These are phyloP conservation scores for Sphaerophoria taeniata DNA, from an alignment of 2,888 invertebrate genomes.

Conservation along the genomic window DNA sequence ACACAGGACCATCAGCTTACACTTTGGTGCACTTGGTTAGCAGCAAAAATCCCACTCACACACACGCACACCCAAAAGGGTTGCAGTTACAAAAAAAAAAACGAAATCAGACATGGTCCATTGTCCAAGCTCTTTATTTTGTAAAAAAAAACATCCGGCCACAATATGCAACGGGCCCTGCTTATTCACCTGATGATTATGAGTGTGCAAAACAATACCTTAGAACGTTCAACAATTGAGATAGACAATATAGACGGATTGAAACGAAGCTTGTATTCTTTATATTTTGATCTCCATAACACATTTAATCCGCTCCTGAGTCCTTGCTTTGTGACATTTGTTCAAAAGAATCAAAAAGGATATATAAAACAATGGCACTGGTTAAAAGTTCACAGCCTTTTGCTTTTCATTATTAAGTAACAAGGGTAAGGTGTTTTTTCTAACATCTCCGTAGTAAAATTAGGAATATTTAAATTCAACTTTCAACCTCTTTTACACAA, in stretches of 20 bases:
- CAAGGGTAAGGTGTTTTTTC: not conserved
- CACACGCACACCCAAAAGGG: conserved; percentile 31
- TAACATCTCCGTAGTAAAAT: too few species aligned
- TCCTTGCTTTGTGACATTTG: not conserved
- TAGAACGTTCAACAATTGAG: too few species aligned
- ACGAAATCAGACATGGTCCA: not conserved
- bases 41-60: not conserved
- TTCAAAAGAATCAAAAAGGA: not conserved
- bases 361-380: conserved; percentile 26
- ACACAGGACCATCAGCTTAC: conserved; percentile 18
- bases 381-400: conserved; percentile 19
- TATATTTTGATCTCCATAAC: too few species aligned
- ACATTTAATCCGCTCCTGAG: too few species aligned
- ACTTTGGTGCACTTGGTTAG: conserved; percentile 17
- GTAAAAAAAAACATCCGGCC: not conserved
- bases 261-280: too few species aligned
- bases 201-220: too few species aligned
- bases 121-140: not conserved
- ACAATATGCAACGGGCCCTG: too few species aligned
- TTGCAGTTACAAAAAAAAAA: too few species aligned
- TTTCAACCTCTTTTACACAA: too few species aligned
- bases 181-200: too few species aligned
- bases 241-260: too few species aligned
- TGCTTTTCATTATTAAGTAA: conserved; percentile 19
- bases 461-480: too few species aligned